phyloP scores from a whole-genome alignment of 2,113 vertebrate genomes.

The Epinephelus moara region DNA sequence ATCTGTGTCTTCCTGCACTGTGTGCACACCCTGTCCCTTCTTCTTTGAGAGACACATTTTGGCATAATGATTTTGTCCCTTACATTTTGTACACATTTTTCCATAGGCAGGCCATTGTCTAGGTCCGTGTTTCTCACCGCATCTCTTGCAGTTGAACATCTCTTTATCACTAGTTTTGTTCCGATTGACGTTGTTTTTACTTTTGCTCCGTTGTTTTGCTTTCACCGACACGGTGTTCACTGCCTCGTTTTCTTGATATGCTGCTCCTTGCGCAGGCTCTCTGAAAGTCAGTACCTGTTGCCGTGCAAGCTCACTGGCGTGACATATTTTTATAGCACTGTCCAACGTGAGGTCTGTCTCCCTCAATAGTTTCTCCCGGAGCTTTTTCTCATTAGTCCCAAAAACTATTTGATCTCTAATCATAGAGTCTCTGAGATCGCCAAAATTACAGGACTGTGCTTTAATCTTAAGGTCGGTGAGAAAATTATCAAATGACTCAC shows the following conservation, averaged over 20 bases:
- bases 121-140: background rate
- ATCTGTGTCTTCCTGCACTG: too few species aligned
- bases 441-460: constrained; percentile 10
- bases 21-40: too few species aligned
- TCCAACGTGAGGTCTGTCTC: background rate
- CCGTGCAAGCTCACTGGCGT: constrained; percentile 1
- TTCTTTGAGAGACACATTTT: too few species aligned
- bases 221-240: background rate
- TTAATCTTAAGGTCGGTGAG: constrained; percentile 18
- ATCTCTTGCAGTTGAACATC: background rate
- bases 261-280: background rate
- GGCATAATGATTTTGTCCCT: too few species aligned
- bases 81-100: too few species aligned
- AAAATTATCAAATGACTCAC: constrained; percentile 21
- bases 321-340: constrained; percentile 11
- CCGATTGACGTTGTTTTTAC: background rate
- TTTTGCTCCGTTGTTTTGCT: background rate
- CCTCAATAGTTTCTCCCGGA: constrained; percentile 3
- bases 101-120: background rate
- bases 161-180: too few species aligned
- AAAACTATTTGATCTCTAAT: constrained; percentile 17
- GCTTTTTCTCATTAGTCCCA: constrained; percentile 12
- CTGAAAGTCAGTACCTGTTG: background rate
- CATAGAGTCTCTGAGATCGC: constrained; percentile 9
- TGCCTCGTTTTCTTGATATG: background rate